Percentiles rank a stretch among this genome's conserved stretches.
Conservation (phyloP, 2,113 vertebrate genomes). For the Thamnaconus septentrionalis region DNA sequence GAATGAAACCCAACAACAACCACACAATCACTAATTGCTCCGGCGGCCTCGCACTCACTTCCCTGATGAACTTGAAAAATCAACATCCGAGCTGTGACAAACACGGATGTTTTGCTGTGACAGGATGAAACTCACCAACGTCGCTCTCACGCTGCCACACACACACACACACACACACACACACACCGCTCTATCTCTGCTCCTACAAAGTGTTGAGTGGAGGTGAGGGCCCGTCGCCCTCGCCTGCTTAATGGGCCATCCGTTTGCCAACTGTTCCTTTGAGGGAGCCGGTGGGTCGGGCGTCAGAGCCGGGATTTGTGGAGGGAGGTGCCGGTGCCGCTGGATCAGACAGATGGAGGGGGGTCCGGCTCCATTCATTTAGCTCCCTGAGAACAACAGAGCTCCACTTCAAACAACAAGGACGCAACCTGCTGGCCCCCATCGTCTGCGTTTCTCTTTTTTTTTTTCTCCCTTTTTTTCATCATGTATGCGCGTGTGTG, state of each 20-base stretch:
- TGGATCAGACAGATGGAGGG: conserved; percentile 74
- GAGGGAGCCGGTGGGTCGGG: conserved; percentile 65
- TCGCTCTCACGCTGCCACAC: background rate
- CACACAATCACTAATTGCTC: conserved; percentile 12
- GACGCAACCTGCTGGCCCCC: conserved; percentile 69
- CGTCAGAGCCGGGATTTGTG: conserved; percentile 69
- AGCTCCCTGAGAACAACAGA: conserved; percentile 73
- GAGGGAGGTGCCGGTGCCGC: conserved; percentile 70
- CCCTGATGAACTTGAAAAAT: too few relatives aligned
- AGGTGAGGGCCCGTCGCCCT: conserved; percentile 57
- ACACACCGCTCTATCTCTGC: conserved; percentile 25
- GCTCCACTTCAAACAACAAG: conserved; percentile 75
- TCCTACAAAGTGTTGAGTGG: conserved; percentile 47
- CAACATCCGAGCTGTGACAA: too few relatives aligned
- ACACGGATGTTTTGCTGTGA: too few relatives aligned
- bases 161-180: conserved; percentile 9
- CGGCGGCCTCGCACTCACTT: conserved; percentile 1
- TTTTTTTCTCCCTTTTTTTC: too few relatives aligned
- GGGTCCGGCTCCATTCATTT: conserved; percentile 74
- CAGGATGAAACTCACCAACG: too few relatives aligned
- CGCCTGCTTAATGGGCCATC: conserved; percentile 63
- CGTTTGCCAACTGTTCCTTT: conserved; percentile 78
- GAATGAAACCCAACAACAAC: background rate
- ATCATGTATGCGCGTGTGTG: too few relatives aligned
- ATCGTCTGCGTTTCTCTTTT: conserved; percentile 32